A percentile compares a stretch with the other conserved stretches of the same genome.
Evolutionary conservation across 2,888 invertebrate species (phyloP).

Genomic region (Liodrosophila aerea): DNA sequence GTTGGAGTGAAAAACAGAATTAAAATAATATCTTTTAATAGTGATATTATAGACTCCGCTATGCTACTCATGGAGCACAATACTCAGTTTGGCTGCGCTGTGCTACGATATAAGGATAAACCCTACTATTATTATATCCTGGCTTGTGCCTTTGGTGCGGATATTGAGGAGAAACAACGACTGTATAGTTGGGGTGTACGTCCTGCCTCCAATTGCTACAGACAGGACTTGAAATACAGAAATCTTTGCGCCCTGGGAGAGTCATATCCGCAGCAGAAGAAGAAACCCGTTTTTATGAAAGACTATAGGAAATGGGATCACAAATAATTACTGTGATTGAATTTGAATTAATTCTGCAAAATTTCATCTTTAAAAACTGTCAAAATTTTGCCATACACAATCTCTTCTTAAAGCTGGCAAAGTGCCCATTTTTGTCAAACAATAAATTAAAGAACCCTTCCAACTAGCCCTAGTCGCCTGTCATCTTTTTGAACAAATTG

Average conservation of each 20-base stretch:
- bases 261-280: background rate
- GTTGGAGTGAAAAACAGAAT: background rate
- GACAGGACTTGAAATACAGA: slow-evolving; percentile 13
- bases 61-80: slow-evolving; percentile 41
- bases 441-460: slow-evolving; percentile 9
- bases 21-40: background rate
- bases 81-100: slow-evolving; percentile 34
- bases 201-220: slow-evolving; percentile 18
- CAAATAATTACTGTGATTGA: too few species aligned
- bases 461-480: background rate
- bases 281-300: too few species aligned
- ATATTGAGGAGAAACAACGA: slow-evolving; percentile 6
- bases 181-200: slow-evolving; percentile 31
- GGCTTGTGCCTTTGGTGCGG: slow-evolving; percentile 39
- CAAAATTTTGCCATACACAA: too few species aligned
- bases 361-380: too few species aligned
- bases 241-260: slow-evolving; percentile 24
- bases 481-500: slow-evolving; percentile 16
- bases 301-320: too few species aligned
- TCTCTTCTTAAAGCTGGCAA: too few species aligned
- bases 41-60: background rate
- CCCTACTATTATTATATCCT: slow-evolving; percentile 7
- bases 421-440: background rate
- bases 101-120: background rate
- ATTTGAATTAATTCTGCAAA: too few species aligned